These are phyloP conservation scores for Spongia lamella DNA, from an alignment of 37 sponge, comb jelly and placozoan species.

Conservation along the genomic window DNA sequence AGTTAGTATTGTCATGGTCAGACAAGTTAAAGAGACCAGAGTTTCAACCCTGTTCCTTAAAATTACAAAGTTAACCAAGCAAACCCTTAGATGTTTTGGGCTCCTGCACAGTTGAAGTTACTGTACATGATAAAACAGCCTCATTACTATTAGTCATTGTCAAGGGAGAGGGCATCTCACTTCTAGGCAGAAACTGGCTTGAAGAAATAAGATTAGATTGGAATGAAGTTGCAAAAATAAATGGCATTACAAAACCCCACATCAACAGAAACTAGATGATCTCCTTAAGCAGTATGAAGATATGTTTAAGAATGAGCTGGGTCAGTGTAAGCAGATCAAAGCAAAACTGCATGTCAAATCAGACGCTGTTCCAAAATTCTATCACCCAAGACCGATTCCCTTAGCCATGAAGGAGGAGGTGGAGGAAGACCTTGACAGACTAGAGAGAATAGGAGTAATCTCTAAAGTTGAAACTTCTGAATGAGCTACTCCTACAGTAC, in stretches of 20 bases:
- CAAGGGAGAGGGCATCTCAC: constrained; percentile 45
- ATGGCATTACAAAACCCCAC: no score
- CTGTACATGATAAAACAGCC: constrained; percentile 27
- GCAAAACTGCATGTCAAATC: background rate
- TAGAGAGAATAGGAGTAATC: background rate
- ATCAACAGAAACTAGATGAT: no score
- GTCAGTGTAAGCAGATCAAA: background rate
- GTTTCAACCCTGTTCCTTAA: no score
- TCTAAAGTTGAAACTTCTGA: background rate
- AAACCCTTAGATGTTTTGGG: no score
- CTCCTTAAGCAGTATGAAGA: background rate
- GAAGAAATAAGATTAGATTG: no score
- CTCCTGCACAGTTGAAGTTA: no score
- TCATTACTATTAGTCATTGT: constrained; percentile 53
- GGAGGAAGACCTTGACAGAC: constrained; percentile 3
- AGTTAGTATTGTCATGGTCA: no score
- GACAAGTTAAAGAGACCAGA: no score
- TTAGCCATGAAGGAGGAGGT: constrained; percentile 19
- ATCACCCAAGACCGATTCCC: background rate
- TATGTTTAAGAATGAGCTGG: constrained; percentile 5
- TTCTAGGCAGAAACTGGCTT: no score
- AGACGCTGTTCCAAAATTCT: background rate
- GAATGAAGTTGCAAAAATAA: no score
- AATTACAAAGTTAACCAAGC: no score
- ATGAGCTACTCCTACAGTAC: constrained; percentile 9